phyloP scores from a whole-genome alignment of 2,888 invertebrate genomes.

The Autographa pulchrina region DNA sequence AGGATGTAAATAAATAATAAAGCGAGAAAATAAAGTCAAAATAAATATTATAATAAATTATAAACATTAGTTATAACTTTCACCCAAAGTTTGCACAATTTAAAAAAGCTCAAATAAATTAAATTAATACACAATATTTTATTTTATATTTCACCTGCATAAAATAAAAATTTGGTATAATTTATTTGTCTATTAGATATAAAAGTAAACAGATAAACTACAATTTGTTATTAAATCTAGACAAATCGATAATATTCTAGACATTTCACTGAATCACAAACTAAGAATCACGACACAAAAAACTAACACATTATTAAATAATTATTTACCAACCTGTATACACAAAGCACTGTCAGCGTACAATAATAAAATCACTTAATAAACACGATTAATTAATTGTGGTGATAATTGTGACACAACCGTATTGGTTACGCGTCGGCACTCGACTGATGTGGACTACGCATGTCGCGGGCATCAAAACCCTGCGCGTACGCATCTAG shows the following conservation, averaged over 20 bases:
- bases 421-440: neutral
- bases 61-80: neutral
- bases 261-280: constrained; percentile 1
- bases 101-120: neutral
- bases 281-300: neutral
- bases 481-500: neutral
- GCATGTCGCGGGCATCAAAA: neutral
- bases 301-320: neutral
- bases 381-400: neutral
- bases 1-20: constrained; percentile 2
- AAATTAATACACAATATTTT: neutral
- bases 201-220: neutral
- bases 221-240: neutral
- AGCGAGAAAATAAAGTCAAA: neutral
- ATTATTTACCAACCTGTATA: neutral
- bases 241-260: neutral
- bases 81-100: neutral
- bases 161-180: neutral
- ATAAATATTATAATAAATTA: neutral
- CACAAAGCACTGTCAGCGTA: neutral
- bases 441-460: neutral
- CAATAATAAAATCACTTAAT: neutral
- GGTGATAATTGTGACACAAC: neutral
- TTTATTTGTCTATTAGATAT: neutral
- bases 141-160: neutral